Conservation (phyloP, 2,797 vertebrate genomes). For the Rhynchonycteris naso region DNA sequence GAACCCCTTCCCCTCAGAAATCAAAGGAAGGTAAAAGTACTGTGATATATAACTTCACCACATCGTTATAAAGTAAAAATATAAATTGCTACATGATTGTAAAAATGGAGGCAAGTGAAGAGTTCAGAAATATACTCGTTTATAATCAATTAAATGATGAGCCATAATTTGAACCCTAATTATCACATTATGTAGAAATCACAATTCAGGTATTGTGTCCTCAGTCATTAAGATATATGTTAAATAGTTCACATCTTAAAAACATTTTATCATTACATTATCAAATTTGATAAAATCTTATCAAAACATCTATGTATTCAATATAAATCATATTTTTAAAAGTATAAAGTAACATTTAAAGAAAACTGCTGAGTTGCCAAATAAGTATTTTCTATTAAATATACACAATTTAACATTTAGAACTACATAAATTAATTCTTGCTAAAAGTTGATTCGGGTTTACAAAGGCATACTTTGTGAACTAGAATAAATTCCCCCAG, state of each 20-base stretch:
- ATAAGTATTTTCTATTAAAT: slow-evolving; percentile 59
- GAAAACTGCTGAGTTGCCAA: slow-evolving; percentile 63
- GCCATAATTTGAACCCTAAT: slow-evolving; percentile 68
- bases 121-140: slow-evolving; percentile 73
- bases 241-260: slow-evolving; percentile 75
- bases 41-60: slow-evolving; percentile 1
- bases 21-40: slow-evolving; percentile 44
- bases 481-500: slow-evolving; percentile 58
- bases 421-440: slow-evolving; percentile 62
- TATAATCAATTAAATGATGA: slow-evolving; percentile 70
- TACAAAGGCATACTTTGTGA: slow-evolving; percentile 68
- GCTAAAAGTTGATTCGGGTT: slow-evolving; percentile 51
- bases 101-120: slow-evolving; percentile 71
- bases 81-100: slow-evolving; percentile 59
- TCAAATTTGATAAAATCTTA: slow-evolving; percentile 75
- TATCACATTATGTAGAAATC: slow-evolving; percentile 74
- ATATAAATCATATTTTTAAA: slow-evolving; percentile 73
- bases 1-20: slow-evolving; percentile 31
- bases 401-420: slow-evolving; percentile 66
- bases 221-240: slow-evolving; percentile 63
- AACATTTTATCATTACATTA: slow-evolving; percentile 75
- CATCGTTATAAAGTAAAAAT: slow-evolving; percentile 58
- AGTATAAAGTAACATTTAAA: slow-evolving; percentile 69
- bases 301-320: slow-evolving; percentile 76
- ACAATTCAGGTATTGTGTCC: slow-evolving; percentile 64